Evolutionary conservation across 2,113 vertebrate genomes (phyloP), one percentile per base, ranked within the genome.

Genomic region (Clarias magur): DNA sequence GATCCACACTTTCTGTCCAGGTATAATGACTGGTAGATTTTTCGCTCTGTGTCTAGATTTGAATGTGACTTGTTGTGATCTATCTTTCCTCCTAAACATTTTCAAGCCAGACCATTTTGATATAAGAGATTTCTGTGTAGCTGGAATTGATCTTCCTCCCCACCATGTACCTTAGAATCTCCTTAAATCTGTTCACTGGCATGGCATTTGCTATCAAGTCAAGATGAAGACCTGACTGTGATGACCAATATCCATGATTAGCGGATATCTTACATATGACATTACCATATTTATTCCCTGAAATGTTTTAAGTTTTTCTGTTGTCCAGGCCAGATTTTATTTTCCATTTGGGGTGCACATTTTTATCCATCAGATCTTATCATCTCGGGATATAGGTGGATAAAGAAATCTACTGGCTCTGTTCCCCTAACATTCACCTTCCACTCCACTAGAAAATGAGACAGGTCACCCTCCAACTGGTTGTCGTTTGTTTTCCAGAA

Each of bases 191-290:
- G 57, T 86, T 86, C 2, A 79, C 76, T 17, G 84, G 2, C 86
- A 90, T 88, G 60, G 80, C 62, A 54, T 90, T 56, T 83, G 63
- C 78, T 60, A 89, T 85, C 63, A 84, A 56, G 15, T 25, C 23
- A 59, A 80, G 68, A 75, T 1, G 42, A 60, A 89, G 76, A 0
- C 59, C 68, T 80, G 60, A 38, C 9, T 85, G 21, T 27, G 42
- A 65, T 63, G 84, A 83, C 86, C 86, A 90, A 56, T 90, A 68
- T 34, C 34, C 72, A 90, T 90, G 78, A 80, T 70, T 23, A n/a
- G 79, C 73, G 89, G 73, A 56, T 80, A 88, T 54, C 63, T 54
- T 13, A 83, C 25, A 34, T 83, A 57, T 68, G 25, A 67, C 65
- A 83, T 83, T 23, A 83, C 63, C 48, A 83, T n/a, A 88, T 88